A percentile compares a stretch with the other conserved stretches of the same genome.
These are phyloP conservation scores for Centrocercus urophasianus DNA, from an alignment of 2,113 vertebrate genomes.

Conservation along the genomic window DNA sequence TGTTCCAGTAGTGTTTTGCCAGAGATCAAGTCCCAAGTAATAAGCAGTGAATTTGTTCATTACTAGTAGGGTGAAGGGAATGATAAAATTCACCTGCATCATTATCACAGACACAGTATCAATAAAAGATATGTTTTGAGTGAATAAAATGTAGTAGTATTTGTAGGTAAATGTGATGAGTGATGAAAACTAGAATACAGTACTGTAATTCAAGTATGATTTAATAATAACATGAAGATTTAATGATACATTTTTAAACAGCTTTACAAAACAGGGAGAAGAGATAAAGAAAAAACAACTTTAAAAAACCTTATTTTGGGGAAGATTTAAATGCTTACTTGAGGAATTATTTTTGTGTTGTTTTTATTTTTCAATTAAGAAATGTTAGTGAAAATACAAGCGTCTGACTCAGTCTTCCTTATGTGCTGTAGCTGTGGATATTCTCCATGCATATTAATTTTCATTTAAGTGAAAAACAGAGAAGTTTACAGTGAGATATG, in stretches of 20 bases:
- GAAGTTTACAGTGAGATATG: not conserved
- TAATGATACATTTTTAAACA: not conserved
- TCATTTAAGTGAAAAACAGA: not conserved
- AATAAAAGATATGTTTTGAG: conserved; percentile 76
- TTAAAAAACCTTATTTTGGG: not conserved
- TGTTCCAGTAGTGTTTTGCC: conserved; percentile 99
- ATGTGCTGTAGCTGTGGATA: not conserved
- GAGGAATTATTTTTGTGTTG: too few relatives aligned
- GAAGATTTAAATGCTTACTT: not conserved
- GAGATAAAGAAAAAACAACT: not conserved
- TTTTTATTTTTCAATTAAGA: not conserved
- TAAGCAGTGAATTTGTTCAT: conserved; percentile 99
- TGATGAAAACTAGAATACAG: conserved; percentile 7
- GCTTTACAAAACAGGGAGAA: not conserved
- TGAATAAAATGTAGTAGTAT: conserved; percentile 72
- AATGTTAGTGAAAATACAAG: not conserved
- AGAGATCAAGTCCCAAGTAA: conserved; percentile 99
- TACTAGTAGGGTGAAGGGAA: conserved; percentile 88
- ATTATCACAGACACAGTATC: conserved; percentile 78
- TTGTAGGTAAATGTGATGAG: conserved; percentile 19
- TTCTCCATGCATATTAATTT: not conserved
- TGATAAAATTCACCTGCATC: conserved; percentile 88
- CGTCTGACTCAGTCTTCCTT: not conserved
- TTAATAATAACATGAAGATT: conserved; percentile 45
- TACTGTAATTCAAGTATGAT: conserved; percentile 17